A percentile compares a stretch with the other conserved stretches of the same genome.
phyloP scores from a whole-genome alignment of 2,888 invertebrate genomes.

The Seira sanloemensis region DNA sequence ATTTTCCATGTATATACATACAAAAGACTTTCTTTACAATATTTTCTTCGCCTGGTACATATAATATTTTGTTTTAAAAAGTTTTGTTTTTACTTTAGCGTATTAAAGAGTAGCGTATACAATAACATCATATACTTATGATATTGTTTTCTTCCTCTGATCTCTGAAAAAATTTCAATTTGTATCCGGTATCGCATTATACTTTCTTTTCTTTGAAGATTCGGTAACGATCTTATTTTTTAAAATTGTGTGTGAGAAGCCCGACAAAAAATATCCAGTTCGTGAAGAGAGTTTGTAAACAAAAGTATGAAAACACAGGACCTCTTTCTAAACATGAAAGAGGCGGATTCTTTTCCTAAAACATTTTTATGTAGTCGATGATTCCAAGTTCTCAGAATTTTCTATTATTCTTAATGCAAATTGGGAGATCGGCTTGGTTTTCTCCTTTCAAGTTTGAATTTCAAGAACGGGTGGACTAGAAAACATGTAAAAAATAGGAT shows the following conservation, averaged over 20 bases:
- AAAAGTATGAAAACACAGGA: background rate
- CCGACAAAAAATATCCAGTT: conserved; percentile 24
- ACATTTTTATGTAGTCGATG: conserved; percentile 2
- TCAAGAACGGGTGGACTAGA: conserved; percentile 32
- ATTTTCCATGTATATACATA: background rate
- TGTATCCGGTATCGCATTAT: conserved; percentile 46
- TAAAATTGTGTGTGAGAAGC: conserved; percentile 37
- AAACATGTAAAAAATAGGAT: background rate
- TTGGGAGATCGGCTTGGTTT: conserved; percentile 41
- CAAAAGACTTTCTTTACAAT: conserved; percentile 9
- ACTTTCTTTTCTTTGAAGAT: conserved; percentile 2
- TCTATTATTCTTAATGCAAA: conserved; percentile 30
- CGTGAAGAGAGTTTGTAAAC: background rate
- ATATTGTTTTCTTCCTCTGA: conserved; percentile 49
- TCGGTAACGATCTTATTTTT: conserved; percentile 35
- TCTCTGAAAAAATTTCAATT: conserved; percentile 59
- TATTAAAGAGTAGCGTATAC: conserved; percentile 8
- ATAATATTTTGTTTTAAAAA: background rate
- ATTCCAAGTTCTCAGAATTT: background rate
- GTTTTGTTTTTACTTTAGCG: conserved; percentile 36
- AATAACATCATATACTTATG: conserved; percentile 25
- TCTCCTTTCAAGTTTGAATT: conserved; percentile 26
- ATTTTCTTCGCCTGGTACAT: too few relatives aligned
- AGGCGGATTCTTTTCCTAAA: conserved; percentile 3
- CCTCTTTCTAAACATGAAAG: conserved; percentile 16